Evolutionary conservation across 2,888 invertebrate species (phyloP), one percentile per base, ranked within the genome.

Genomic region (Leptopterna dolabrata): DNA sequence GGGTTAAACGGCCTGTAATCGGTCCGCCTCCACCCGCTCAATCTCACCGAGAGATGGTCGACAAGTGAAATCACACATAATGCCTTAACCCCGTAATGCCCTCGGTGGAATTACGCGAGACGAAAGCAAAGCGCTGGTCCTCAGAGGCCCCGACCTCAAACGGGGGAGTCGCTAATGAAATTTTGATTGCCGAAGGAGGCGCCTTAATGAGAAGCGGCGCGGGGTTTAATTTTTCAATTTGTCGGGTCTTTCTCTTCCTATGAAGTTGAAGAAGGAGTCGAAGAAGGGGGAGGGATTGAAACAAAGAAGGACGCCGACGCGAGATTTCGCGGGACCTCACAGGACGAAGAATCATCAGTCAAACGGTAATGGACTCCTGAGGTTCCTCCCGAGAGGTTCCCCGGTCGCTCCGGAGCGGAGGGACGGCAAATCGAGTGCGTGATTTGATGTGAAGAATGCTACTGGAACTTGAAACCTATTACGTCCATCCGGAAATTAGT

Each of bases 151-250:
- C 45, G 47, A 19, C 13, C 27, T 41, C 4, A 45, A 27, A n/a
- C n/a, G 43, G 78, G 30, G 45, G 27, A 36, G 47, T 45, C 80
- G 19, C 86, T 86, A 87, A 88, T 88, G 88, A 88, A 88, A 88
- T 88, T 87, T 87, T 88, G 88, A 88, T 88, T 88, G 88, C 88
- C 76, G 16, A 63, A 63, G 63, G 63, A 63, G 78, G 45, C 78
- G 19, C 47, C 63, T 36, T 85, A 85, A 85, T 85, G 85, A 85
- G 85, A 85, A 76, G 45, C 43, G 85, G 85, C 85, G 85, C 45
- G 73, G 63, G 85, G 73, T 85, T 85, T 85, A 85, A 85, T 85
- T 85, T 85, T 85, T 85, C 85, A 85, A 85, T 85, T 85, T 85
- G 85, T 45, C 63, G 73, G 73, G 29, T 51, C 51, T 43, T 16